Evolutionary conservation across 2,888 invertebrate species (phyloP).

Genomic region (Ctena decussata): DNA sequence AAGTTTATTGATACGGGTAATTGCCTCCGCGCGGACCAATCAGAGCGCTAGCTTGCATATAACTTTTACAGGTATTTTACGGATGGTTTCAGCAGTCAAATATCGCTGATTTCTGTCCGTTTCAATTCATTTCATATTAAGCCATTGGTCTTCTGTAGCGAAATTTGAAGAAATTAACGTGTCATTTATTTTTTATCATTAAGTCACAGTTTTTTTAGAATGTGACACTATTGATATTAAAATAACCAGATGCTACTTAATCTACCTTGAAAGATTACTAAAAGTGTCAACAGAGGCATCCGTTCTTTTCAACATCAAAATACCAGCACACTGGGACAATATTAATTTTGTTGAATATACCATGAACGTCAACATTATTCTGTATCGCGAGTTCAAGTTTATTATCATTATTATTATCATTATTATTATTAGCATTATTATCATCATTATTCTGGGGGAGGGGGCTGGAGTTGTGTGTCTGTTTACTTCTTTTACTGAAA

Average conservation of each 20-base stretch:
- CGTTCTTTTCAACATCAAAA: no score
- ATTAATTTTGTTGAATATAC: no score
- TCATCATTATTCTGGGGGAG: no score
- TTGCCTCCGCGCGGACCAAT: constrained; percentile 44
- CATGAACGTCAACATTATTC: no score
- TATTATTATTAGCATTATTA: no score
- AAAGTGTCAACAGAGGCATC: no score
- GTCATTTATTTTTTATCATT: neutral
- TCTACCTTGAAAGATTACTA: neutral
- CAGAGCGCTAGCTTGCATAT: neutral
- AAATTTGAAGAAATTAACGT: neutral
- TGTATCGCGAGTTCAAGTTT: no score
- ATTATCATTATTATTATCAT: no score
- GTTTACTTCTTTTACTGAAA: no score
- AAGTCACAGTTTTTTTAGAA: neutral
- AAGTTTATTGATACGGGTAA: constrained; percentile 32
- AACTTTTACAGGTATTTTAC: neutral
- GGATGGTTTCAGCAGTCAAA: neutral
- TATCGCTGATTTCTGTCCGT: neutral
- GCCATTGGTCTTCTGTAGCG: neutral
- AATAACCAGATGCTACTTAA: neutral
- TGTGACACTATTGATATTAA: constrained; percentile 5
- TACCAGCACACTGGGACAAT: no score
- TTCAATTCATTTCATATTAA: neutral
- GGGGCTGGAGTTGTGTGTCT: no score